Evolutionary conservation across 2,888 invertebrate genomes (phyloP).

Genomic region (Ennomos erosarius): DNA sequence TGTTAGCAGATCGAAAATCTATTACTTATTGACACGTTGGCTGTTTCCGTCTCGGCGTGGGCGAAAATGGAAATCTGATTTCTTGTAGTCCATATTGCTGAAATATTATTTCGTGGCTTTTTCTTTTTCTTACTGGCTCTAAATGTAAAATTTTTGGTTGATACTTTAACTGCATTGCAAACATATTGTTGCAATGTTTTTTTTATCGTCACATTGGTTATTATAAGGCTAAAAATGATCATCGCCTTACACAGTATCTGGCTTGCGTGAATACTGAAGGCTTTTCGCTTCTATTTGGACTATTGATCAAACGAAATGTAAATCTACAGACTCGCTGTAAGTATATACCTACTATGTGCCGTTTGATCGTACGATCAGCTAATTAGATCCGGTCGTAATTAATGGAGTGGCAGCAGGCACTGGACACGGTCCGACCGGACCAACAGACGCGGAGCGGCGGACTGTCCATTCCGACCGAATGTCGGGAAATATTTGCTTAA

Average conservation of each 20-base stretch:
- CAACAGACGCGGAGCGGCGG: not conserved
- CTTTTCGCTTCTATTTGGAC: no score
- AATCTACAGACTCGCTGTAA: constrained; percentile 24
- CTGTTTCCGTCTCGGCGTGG: constrained; percentile 33
- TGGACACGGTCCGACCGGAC: constrained; percentile 31
- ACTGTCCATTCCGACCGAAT: constrained; percentile 39
- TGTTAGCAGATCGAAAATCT: constrained; percentile 44
- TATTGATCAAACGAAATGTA: constrained; percentile 43
- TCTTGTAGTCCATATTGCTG: constrained; percentile 32
- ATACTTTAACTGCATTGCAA: no score
- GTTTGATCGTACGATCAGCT: constrained; percentile 49
- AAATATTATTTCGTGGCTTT: constrained; percentile 24
- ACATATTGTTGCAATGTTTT: no score
- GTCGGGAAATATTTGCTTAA: constrained; percentile 61
- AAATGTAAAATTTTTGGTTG: not conserved
- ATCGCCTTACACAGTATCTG: no score
- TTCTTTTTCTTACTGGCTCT: constrained; percentile 24
- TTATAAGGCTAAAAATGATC: no score
- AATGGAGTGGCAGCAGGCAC: constrained; percentile 51
- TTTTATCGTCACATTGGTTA: no score
- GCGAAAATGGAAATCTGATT: constrained; percentile 41
- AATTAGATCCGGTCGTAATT: constrained; percentile 62
- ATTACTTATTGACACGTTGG: constrained; percentile 43
- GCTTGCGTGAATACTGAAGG: constrained; percentile 20
- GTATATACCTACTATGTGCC: constrained; percentile 34